These are phyloP conservation scores for Apocheima hispidaria DNA, from an alignment of 2,888 invertebrate species.

Conservation along the genomic window DNA sequence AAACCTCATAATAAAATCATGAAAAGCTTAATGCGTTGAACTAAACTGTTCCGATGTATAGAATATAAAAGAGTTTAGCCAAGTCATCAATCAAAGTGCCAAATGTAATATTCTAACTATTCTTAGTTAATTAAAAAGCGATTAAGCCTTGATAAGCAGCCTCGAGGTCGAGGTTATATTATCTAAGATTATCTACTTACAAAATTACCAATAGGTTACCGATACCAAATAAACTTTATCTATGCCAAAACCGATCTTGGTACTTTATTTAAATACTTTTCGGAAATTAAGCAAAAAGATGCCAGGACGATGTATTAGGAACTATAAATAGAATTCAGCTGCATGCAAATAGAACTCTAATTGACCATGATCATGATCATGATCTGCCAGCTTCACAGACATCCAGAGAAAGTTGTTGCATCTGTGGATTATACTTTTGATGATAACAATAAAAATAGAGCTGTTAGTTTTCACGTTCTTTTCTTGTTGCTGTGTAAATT, in stretches of 20 bases:
- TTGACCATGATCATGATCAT: too few species aligned
- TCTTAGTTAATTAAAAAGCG: constrained; percentile 67
- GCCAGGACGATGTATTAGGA: not conserved
- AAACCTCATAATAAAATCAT: not conserved
- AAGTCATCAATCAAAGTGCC: constrained; percentile 67
- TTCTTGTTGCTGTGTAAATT: too few species aligned
- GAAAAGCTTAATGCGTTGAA: constrained; percentile 21
- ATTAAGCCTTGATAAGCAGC: constrained; percentile 56
- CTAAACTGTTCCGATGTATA: constrained; percentile 12
- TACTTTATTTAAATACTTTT: not conserved
- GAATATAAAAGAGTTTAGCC: constrained; percentile 21
- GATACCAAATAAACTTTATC: not conserved
- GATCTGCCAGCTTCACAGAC: too few species aligned
- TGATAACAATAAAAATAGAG: too few species aligned
- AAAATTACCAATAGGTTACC: constrained; percentile 5
- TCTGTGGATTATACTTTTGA: too few species aligned
- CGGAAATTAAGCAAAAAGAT: not conserved
- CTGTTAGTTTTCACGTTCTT: too few species aligned
- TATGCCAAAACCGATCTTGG: too few species aligned
- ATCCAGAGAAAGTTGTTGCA: too few species aligned
- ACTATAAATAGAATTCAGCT: too few species aligned
- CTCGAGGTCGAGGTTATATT: constrained; percentile 27
- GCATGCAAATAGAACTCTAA: too few species aligned
- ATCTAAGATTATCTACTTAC: constrained; percentile 19
- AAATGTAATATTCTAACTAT: constrained; percentile 46